Base-by-base conservation (phyloP, 2,888 invertebrate genomes). In the Caenorhabditis uteleia region DNA sequence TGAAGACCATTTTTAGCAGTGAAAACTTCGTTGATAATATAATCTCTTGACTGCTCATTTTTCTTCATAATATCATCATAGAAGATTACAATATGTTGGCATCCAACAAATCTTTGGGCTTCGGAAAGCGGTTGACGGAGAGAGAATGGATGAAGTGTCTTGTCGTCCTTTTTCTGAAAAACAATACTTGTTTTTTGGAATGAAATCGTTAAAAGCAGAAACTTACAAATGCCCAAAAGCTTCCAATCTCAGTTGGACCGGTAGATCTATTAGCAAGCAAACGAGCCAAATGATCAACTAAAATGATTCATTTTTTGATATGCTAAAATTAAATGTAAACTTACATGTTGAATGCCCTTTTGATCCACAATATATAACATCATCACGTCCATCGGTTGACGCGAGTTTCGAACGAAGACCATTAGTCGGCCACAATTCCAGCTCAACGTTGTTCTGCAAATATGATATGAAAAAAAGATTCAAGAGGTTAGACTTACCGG, bases 341-440 rank as follows among this genome's bases (percentile, higher is more conserved):
- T 54, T 10, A 60, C 60, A 54, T 7, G 47, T 48, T 10, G 49
- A 26, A 23, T 42, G 33, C 1, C 47, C 56, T 33, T n/a, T 20
- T 1, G 56, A 39, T 3, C 36, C 38, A 26, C 38, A 46, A 27
- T 33, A 61, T 16, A 55, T 26, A 12, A 50, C 23, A 20, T 40
- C 40, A 2, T 46, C 33, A 0, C 40, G 16, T 7, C 36, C 10
- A 18, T 56, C 61, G 39, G 46, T 23, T 2, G 29, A 31, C 8
- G 36, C 33, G 16, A 45, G 42, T 36, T 64, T 64, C 23, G 29
- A 26, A 8, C 31, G 23, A 16, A 36, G 57, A 7, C 64, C 64
- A 10, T 64, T 64, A 0, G 64, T 57, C 2, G 64, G 64, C 53
- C 56, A 64, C 3, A 57, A n/a, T 26, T 64, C 57, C 18, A 64